phyloP scores from a whole-genome alignment of 2,113 vertebrate species.

The Catagonus wagneri region DNA sequence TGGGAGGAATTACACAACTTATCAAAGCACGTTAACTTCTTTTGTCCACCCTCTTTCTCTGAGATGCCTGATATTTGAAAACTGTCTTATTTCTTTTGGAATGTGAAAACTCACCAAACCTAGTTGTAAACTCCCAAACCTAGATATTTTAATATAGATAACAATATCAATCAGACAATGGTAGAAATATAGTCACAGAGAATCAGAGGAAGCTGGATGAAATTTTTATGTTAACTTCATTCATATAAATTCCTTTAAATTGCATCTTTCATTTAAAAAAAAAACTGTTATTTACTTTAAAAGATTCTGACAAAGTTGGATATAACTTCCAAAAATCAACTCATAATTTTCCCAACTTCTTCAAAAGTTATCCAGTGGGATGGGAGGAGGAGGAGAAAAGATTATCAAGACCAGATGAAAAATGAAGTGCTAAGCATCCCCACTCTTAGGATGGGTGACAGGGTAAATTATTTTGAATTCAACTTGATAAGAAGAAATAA shows the following conservation, averaged over 20 bases:
- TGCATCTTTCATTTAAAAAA: neutral
- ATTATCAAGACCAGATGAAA: neutral
- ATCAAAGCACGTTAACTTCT: neutral
- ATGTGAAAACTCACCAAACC: neutral
- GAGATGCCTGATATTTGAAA: slow-evolving; percentile 55
- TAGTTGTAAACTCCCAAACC: slow-evolving; percentile 20
- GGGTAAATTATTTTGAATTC: slow-evolving; percentile 65
- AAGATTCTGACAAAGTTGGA: slow-evolving; percentile 12
- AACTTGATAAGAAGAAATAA: slow-evolving; percentile 27
- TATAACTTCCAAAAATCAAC: slow-evolving; percentile 53
- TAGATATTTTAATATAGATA: slow-evolving; percentile 55
- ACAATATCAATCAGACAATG: slow-evolving; percentile 2
- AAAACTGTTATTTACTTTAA: slow-evolving; percentile 57
- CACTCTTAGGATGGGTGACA: slow-evolving; percentile 31
- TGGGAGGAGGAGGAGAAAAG: neutral
- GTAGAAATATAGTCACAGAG: neutral
- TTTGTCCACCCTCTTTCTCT: neutral
- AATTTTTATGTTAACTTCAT: neutral
- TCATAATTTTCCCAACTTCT: neutral
- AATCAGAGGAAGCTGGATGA: neutral
- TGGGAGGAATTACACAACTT: neutral
- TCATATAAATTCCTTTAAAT: slow-evolving; percentile 53
- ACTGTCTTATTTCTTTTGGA: slow-evolving; percentile 19
- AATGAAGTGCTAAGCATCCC: slow-evolving; percentile 69
- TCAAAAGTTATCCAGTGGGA: slow-evolving; percentile 16